These are phyloP conservation scores for Chelonus formosanus DNA, from an alignment of 2,888 invertebrate species.

Conservation along the genomic window DNA sequence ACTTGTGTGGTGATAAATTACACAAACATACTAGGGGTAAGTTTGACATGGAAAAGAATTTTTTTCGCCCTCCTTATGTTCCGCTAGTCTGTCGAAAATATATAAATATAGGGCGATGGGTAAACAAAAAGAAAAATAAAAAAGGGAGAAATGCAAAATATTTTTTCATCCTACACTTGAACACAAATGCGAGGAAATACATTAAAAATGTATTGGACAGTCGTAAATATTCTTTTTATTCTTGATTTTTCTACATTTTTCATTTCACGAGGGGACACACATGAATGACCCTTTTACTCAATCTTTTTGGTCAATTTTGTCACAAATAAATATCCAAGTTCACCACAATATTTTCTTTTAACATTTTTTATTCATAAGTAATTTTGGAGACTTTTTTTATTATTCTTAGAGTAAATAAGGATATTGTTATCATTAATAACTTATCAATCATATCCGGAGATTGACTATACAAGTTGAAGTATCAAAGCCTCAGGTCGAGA, in stretches of 20 bases:
- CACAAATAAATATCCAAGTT: background rate
- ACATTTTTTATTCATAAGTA: background rate
- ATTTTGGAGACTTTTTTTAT: background rate
- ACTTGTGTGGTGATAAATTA: constrained; percentile 64
- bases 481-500: constrained; percentile 16
- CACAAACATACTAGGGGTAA: constrained; percentile 55
- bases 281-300: constrained; percentile 19
- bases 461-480: constrained; percentile 1
- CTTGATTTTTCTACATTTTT: constrained; percentile 63
- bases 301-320: constrained; percentile 17
- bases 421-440: background rate
- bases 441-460: background rate
- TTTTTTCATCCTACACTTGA: constrained; percentile 30
- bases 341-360: background rate
- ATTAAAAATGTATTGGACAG: constrained; percentile 66
- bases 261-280: constrained; percentile 44
- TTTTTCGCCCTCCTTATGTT: constrained; percentile 16
- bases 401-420: background rate
- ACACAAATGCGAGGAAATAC: constrained; percentile 63
- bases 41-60: background rate
- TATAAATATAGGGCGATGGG: too few species aligned
- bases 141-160: constrained; percentile 17
- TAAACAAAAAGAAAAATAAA: background rate
- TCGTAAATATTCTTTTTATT: constrained; percentile 57
- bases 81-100: constrained; percentile 22